Evolutionary conservation across 2,888 invertebrate genomes (phyloP), one percentile per base, ranked within the genome.

Genomic region (Drosophila kuntzei): DNA sequence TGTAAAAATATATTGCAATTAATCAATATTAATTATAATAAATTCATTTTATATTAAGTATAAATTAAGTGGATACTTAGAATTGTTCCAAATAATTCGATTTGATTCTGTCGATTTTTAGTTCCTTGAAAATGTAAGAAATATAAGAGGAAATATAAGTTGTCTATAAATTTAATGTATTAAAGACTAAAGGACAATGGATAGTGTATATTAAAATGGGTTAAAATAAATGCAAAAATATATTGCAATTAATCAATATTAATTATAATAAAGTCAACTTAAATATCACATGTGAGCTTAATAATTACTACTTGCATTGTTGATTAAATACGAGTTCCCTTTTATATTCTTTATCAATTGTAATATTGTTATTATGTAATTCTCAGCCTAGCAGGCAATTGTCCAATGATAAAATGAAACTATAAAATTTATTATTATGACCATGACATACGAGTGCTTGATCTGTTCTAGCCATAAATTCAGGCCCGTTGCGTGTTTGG

Each of bases 401-500:
- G 64, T 60, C 67, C 63, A 59, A 50, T 68, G 62, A 3, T n/a
- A 22, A 80, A 88, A 85, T 88, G 72, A 74, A 86, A 86, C 74
- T 76, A 71, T 83, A 68, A 80, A 88, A 85, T 85, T 80, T 86
- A 85, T 85, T 88, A 80, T 83, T 89, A 77, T 69, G 78, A 63
- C 74, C 72, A 68, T 75, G 87, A 80, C 77, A 80, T 75, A 73
- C 63, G 62, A 72, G 73, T 72, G 41, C 87, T 75, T 85, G 89
- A 85, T 89, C 74, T 80, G 69, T 70, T 51, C 73, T 62, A 71
- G 87, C 79, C 79, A 83, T 83, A 83, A 87, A 83, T 83, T 85
- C 53, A 60, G 61, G 62, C 50, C 75, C 57, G 58, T 64, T 71
- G 53, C 18, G 39, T 39, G 60, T 22, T 71, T 71, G 51, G 65